Evolutionary conservation across 2,113 vertebrate genomes (phyloP).

Genomic region (Isurus oxyrinchus): DNA sequence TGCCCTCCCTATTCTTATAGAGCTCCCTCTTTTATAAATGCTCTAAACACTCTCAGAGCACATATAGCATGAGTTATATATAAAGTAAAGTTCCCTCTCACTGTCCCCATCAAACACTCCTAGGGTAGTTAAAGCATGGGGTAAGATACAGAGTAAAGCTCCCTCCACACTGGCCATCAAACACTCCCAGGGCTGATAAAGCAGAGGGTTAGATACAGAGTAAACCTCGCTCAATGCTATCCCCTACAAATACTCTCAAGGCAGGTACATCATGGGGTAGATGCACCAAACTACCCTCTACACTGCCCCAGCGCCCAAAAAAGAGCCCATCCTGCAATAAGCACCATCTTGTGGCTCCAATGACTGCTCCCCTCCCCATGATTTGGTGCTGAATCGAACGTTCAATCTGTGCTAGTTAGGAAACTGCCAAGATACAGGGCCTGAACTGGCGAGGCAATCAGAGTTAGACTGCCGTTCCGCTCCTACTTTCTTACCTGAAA

Average conservation of each 20-base stretch:
- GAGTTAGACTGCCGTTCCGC: no score
- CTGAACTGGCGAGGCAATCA: no score
- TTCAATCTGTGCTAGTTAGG: background rate
- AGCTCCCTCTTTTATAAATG: no score
- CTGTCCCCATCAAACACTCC: background rate
- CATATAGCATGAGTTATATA: no score
- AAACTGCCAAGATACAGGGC: background rate
- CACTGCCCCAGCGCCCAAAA: background rate
- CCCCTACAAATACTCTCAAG: background rate
- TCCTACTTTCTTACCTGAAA: no score
- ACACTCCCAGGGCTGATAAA: background rate
- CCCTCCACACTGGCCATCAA: no score
- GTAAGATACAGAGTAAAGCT: no score
- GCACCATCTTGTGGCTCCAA: background rate
- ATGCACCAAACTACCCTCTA: background rate
- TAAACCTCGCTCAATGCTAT: background rate
- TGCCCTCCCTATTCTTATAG: no score
- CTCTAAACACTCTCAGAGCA: background rate
- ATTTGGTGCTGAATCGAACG: background rate
- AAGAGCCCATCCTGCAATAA: background rate
- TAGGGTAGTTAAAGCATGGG: background rate
- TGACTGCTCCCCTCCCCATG: background rate
- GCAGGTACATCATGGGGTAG: background rate
- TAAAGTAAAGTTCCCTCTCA: no score
- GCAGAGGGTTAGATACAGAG: background rate